Base-by-base conservation (phyloP, 2,113 vertebrate genomes). In the Siniperca knerii region DNA sequence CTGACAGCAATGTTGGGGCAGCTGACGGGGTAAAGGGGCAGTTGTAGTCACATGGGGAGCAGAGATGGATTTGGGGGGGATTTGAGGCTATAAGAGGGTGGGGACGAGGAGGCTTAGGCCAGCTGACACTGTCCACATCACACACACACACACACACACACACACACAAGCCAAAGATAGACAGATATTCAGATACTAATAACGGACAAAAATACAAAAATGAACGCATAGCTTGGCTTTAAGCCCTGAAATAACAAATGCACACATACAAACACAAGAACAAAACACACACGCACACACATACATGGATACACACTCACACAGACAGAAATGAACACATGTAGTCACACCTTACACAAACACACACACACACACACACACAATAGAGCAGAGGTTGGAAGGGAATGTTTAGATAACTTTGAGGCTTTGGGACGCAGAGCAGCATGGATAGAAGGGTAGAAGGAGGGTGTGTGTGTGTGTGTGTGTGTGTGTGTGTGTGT, bases 51-150 rank as follows among this genome's bases (percentile, higher is more conserved):
- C 88, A 91, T 75, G 76, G 88, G 85, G 71, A 76, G 81, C 77
- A 75, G 75, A 84, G 86, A 87, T 90, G 90, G 92, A 93, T 94
- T 93, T 94, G 92, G 82, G 90, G 35, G 87, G 91, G 90, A 87
- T 93, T 89, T 92, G 68, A 92, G 77, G 79, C 81, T 86, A 66
- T 89, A 52, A 46, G 71, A 90, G 90, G 87, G 89, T 79, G 87
- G 86, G 79, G 89, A 92, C 77, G 62, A 77, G 80, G 71, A 81
- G 87, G 92, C 92, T 93, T 92, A 93, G 80, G 44, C 88, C 93
- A 94, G 92, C 92, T 93, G 93, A 93, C 89, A 90, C 91, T 8
- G 86, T 92, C 79, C 75, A 83, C 89, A 88, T 42, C 70, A 70
- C 73, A 58, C 72, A 65, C 68, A 77, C 73, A 79, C 68, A 74